Percentiles rank a stretch among this genome's conserved stretches.
Conservation (phyloP, 35 echinoderm and acorn worm genomes). For the Holothuria glaberrima region DNA sequence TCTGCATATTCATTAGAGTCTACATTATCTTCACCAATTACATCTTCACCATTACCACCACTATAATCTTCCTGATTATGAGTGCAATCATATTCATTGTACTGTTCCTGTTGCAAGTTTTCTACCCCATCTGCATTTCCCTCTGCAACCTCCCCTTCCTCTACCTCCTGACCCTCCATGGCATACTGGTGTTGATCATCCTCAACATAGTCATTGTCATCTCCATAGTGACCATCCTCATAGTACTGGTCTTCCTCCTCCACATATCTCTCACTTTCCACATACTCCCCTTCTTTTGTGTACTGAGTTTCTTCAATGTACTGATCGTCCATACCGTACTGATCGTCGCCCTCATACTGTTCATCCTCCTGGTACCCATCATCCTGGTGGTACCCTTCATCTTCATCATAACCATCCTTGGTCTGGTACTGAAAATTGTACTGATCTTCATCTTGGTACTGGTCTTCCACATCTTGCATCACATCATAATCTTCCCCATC, state of each 20-base stretch:
- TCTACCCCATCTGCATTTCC: slow-evolving; percentile 51
- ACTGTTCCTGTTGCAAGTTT: not conserved
- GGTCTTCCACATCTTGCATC: slow-evolving; percentile 47
- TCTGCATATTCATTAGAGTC: slow-evolving; percentile 53
- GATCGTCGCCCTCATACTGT: not conserved
- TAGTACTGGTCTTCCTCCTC: slow-evolving; percentile 65
- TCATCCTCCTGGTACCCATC: slow-evolving; percentile 57
- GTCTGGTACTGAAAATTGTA: slow-evolving; percentile 15
- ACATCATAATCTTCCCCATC: slow-evolving; percentile 56
- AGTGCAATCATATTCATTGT: not conserved
- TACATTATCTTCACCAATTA: slow-evolving; percentile 21
- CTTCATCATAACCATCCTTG: slow-evolving; percentile 70
- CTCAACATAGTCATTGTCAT: slow-evolving; percentile 46
- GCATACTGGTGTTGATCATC: slow-evolving; percentile 21
- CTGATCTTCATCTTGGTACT: slow-evolving; percentile 60
- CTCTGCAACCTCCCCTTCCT: slow-evolving; percentile 29
- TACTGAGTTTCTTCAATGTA: slow-evolving; percentile 28
- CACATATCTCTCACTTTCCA: not conserved
- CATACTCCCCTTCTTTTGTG: not conserved
- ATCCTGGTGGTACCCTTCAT: slow-evolving; percentile 46
- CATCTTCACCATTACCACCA: slow-evolving; percentile 10
- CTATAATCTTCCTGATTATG: slow-evolving; percentile 1
- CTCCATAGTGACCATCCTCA: slow-evolving; percentile 42
- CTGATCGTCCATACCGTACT: slow-evolving; percentile 34
- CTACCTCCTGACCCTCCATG: not conserved